Percentiles rank a stretch among this genome's conserved stretches.
Evolutionary conservation across 2,113 vertebrate genomes (phyloP).

Genomic region (Ceratotherium simum): DNA sequence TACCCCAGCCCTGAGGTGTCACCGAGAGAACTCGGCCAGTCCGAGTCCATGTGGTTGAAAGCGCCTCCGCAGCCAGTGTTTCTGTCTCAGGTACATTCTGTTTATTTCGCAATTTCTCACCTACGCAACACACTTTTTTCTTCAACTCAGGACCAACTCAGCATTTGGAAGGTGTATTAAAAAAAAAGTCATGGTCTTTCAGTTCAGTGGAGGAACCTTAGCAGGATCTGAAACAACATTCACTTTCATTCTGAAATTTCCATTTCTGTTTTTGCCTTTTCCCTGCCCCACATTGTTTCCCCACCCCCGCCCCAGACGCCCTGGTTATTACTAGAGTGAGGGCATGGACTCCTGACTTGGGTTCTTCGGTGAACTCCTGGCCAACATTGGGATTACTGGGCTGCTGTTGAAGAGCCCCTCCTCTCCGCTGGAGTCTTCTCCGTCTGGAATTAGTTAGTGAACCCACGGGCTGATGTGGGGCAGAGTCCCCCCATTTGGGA

Average conservation of each 20-base stretch:
- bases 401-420: not conserved
- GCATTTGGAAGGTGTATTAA: not conserved
- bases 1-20: not conserved
- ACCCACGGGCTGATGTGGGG: not conserved
- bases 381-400: not conserved
- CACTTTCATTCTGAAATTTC: not conserved
- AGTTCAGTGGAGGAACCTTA: not conserved
- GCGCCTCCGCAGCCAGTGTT: not conserved
- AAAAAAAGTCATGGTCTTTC: not conserved
- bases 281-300: not conserved
- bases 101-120: slow-evolving; percentile 17
- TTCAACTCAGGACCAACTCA: not conserved
- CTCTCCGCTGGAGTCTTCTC: not conserved
- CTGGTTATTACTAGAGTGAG: not conserved
- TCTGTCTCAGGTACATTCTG: not conserved
- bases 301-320: not conserved
- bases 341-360: not conserved
- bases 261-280: not conserved
- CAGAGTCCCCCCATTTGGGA: not conserved
- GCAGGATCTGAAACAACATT: not conserved
- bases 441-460: not conserved
- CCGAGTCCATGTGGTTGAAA: not conserved
- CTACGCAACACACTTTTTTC: not conserved
- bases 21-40: not conserved
- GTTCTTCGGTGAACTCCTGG: not conserved